A percentile compares a stretch with the other conserved stretches of the same genome.
phyloP scores from a whole-genome alignment of 2,888 invertebrate genomes.

The Chrysodeixis includens region DNA sequence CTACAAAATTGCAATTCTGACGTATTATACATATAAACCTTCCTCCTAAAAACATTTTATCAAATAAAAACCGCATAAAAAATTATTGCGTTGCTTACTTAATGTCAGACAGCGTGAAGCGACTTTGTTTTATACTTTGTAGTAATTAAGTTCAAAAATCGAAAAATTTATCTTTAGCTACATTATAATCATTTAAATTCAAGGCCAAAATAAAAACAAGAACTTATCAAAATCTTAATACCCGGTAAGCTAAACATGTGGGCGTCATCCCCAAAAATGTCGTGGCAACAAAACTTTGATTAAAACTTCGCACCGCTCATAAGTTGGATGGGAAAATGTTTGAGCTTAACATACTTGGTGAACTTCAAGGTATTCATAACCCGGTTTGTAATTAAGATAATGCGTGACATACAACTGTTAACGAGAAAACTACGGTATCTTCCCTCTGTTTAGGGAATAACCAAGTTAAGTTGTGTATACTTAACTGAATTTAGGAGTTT shows the following conservation, averaged over 20 bases:
- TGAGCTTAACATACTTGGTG: constrained; percentile 45
- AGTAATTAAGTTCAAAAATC: too few species aligned
- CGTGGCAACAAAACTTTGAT: constrained; percentile 55
- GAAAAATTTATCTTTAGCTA: too few species aligned
- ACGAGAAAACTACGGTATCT: constrained; percentile 29
- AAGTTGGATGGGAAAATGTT: constrained; percentile 52
- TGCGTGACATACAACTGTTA: constrained; percentile 29
- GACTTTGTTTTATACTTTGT: too few species aligned
- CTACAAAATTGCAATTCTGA: too few species aligned
- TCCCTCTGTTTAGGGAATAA: neutral
- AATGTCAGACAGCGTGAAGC: too few species aligned
- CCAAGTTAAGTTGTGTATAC: neutral
- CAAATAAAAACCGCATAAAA: too few species aligned
- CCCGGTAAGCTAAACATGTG: constrained; percentile 26
- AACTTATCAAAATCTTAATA: constrained; percentile 28
- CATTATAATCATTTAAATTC: too few species aligned
- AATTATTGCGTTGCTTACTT: too few species aligned
- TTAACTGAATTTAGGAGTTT: constrained; percentile 1
- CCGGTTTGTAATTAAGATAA: constrained; percentile 30
- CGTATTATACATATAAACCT: too few species aligned
- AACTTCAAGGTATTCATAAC: constrained; percentile 46
- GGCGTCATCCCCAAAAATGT: constrained; percentile 53
- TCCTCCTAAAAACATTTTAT: too few species aligned
- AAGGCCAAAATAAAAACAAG: constrained; percentile 7
- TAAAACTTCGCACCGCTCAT: constrained; percentile 45